These are phyloP conservation scores for Platysteira castanea DNA, from an alignment of 2,113 vertebrate species.

Conservation along the genomic window DNA sequence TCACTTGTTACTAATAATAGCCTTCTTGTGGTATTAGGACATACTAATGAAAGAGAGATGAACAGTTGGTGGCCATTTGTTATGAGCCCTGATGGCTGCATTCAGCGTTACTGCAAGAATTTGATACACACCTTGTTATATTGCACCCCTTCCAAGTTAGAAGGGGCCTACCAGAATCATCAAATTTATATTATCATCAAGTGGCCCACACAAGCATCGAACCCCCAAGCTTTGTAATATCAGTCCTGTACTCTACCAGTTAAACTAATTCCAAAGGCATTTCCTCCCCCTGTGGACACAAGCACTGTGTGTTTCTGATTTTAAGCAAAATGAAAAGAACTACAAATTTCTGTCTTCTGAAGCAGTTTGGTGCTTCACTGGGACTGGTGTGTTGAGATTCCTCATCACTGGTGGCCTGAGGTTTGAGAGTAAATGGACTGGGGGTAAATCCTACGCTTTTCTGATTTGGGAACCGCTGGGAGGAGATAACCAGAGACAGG, in stretches of 20 bases:
- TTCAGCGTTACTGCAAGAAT: accelerated
- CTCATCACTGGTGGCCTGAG: not conserved
- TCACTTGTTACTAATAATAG: not conserved
- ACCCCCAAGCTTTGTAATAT: accelerated
- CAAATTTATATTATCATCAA: too few relatives aligned
- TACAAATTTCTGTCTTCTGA: not conserved
- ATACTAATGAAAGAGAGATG: not conserved
- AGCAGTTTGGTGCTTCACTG: not conserved
- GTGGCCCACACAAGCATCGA: accelerated
- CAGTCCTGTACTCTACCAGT: accelerated
- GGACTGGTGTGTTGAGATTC: too few relatives aligned
- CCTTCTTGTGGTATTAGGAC: not conserved
- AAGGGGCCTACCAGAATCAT: too few relatives aligned
- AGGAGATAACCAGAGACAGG: not conserved
- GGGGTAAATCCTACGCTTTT: not conserved
- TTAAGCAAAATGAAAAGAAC: not conserved
- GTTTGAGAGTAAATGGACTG: too few relatives aligned
- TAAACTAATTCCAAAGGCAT: accelerated
- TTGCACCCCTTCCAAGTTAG: accelerated
- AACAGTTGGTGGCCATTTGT: too few relatives aligned
- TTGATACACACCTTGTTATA: accelerated
- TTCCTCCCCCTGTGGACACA: accelerated
- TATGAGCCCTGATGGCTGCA: accelerated
- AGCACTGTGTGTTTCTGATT: accelerated
- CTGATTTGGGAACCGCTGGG: not conserved